Evolutionary conservation across 1,140 invertebrate genomes (phyloP).

Genomic region (Steinernema feltiae): DNA sequence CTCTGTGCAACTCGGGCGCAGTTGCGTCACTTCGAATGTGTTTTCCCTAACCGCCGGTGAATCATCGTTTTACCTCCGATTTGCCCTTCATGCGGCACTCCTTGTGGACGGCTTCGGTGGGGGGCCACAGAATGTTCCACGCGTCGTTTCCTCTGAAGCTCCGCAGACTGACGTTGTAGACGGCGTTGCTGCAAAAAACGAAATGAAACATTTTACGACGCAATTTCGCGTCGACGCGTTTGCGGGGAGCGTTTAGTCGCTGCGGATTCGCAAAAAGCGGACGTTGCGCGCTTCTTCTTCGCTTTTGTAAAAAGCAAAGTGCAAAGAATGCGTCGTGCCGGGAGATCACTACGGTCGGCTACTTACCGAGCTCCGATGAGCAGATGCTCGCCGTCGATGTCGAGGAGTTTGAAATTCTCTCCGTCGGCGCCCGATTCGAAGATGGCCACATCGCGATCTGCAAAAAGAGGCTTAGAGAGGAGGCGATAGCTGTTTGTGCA

Average conservation of each 20-base stretch:
- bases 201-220: neutral
- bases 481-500: neutral
- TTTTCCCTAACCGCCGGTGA: neutral
- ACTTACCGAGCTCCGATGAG: constrained; percentile 3
- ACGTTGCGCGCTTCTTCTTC: no score
- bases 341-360: no score
- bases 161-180: neutral
- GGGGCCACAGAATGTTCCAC: neutral
- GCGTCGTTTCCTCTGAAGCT: neutral
- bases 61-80: neutral
- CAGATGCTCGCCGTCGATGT: neutral
- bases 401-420: constrained; percentile 8
- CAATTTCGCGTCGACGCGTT: neutral
- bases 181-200: neutral
- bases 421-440: neutral
- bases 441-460: neutral
- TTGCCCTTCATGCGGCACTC: constrained; percentile 4
- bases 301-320: neutral
- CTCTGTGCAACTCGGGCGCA: no score
- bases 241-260: neutral
- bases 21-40: no score
- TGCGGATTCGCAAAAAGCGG: no score
- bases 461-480: neutral
- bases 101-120: neutral
- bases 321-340: no score